phyloP scores from a whole-genome alignment of 92 coral and sea anemone species.

The Epizoanthus scotinus region DNA sequence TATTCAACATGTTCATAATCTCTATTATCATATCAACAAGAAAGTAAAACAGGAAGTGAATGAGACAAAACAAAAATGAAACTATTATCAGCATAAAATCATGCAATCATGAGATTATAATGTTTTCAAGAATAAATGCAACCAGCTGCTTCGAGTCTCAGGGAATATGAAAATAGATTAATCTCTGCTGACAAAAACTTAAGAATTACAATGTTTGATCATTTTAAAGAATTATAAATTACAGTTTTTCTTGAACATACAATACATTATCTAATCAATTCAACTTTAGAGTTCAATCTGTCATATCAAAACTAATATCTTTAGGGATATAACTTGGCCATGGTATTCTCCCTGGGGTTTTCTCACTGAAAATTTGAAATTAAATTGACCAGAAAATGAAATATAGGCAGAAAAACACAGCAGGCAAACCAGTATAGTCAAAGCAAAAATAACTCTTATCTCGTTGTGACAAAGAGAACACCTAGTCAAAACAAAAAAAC shows the following conservation, averaged over 20 bases:
- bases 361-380: not conserved
- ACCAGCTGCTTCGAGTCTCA: not conserved
- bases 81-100: not conserved
- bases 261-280: not conserved
- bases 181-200: too few species aligned
- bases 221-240: not conserved
- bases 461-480: too few species aligned
- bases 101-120: not conserved
- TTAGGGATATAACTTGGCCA: too few species aligned
- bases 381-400: not conserved
- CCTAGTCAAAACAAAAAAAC: not conserved
- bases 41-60: not conserved
- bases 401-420: slow-evolving; percentile 2
- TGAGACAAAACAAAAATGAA: not conserved
- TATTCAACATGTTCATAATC: not conserved
- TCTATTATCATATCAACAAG: not conserved
- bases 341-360: too few species aligned
- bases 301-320: too few species aligned
- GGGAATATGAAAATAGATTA: not conserved
- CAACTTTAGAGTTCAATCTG: not conserved
- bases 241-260: not conserved
- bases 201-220: too few species aligned
- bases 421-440: not conserved
- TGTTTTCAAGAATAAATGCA: not conserved
- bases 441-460: not conserved